Base-by-base conservation (phyloP, 2,797 vertebrate genomes). In the Ceyx erithaca region DNA sequence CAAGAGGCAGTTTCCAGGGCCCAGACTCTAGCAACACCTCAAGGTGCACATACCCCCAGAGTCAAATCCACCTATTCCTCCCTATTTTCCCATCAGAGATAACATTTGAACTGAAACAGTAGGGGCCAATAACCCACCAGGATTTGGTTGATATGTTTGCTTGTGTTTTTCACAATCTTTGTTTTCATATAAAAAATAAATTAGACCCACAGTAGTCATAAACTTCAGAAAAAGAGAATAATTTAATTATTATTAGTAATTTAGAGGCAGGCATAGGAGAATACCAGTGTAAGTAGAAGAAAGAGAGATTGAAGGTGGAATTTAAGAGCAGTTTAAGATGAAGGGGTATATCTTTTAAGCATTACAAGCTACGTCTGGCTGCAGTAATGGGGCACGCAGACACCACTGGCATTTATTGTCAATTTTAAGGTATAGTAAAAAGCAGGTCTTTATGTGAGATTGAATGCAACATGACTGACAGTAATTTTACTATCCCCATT, bases 361-460 rank as follows among this genome's bases (percentile, higher is more conserved):
- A 57, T 69, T 91, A 64, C 87, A 78, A 62, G 31, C 90, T 70
- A 3, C 61, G 78, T 82, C 87, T 93, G 79, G 71, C 51, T 92
- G 41, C 58, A 76, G 87, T 94, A 94, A 95, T 95, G 81, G 79
- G 79, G 80, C 73, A 85, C 81, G 75, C 51, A 90, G 73, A 92
- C 90, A 92, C 6, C 55, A 90, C 72, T 92, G 88, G 75, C 94
- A 88, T 95, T 95, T 96, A 95, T 90, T 95, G 90, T 95, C 93
- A 96, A 76, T 95, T 95, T 96, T 87, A 87, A 91, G 91, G 72
- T 86, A 59, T 61, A 93, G 94, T 95, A 94, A 95, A 93, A 94
- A 94, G 94, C 87, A 91, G 58, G 85, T 94, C 92, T 95, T 94
- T 96, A 95, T 91, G 89, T 83, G 88, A 92, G 95, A 96, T 88